A percentile compares a stretch with the other conserved stretches of the same genome.
These are phyloP conservation scores for Drosophila fuyamai DNA, from an alignment of 1,140 invertebrate species.

Conservation along the genomic window DNA sequence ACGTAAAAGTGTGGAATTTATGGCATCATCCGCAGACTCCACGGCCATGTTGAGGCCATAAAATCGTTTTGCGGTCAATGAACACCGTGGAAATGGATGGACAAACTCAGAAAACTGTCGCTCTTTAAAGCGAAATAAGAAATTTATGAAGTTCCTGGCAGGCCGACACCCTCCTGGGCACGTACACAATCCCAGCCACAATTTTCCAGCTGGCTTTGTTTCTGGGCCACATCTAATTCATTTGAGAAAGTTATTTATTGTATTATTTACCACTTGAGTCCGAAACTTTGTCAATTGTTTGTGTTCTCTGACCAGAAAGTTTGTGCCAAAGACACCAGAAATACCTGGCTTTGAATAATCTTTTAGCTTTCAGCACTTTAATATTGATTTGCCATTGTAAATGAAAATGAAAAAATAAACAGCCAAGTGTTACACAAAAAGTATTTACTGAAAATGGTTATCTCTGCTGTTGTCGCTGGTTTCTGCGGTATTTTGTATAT, in stretches of 20 bases:
- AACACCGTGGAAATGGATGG: constrained; percentile 23
- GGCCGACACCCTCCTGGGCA: constrained; percentile 32
- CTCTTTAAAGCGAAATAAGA: constrained; percentile 49
- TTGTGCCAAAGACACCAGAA: constrained; percentile 18
- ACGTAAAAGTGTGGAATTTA: constrained; percentile 29
- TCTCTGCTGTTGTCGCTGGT: not conserved
- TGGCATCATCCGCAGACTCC: not conserved
- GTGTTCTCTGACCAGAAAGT: constrained; percentile 39
- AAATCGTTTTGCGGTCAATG: constrained; percentile 56
- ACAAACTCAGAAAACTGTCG: constrained; percentile 26
- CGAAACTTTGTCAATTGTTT: constrained; percentile 55
- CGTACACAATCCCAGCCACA: constrained; percentile 29
- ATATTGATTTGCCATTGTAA: constrained; percentile 4
- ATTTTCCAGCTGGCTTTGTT: constrained; percentile 45
- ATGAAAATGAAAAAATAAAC: not conserved
- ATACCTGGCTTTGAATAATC: constrained; percentile 27
- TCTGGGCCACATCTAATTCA: constrained; percentile 46
- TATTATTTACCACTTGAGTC: constrained; percentile 52
- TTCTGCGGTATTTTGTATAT: not conserved
- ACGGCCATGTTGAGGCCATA: constrained; percentile 20
- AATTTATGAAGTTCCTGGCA: constrained; percentile 39
- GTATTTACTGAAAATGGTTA: not conserved
- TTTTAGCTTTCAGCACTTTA: constrained; percentile 29
- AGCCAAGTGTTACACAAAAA: not conserved
- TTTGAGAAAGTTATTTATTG: constrained; percentile 55